Evolutionary conservation across 2,888 invertebrate genomes (phyloP), one percentile per base, ranked within the genome.

Genomic region (Alloscopus bannaensis): DNA sequence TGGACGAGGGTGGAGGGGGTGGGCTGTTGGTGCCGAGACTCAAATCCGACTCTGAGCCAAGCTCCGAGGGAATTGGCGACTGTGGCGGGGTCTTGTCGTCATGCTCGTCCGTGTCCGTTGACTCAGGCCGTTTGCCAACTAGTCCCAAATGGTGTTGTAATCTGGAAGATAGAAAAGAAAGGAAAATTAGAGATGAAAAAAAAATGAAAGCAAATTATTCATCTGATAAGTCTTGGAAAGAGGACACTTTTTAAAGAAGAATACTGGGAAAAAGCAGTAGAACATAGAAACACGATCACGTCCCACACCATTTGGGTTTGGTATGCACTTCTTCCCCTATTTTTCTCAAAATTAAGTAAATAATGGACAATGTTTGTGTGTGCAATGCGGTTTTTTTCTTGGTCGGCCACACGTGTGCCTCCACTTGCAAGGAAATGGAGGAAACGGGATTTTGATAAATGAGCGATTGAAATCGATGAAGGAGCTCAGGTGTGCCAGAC

Each of bases 21-120:
- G 86, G 86, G 57, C 81, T 81, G 55, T 84, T 86, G n/a, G 86
- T 86, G 0, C 86, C 86, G n/a, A 86, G 65, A 77, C 83, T 83
- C 22, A 86, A 31, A 28, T 86, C 86, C 28, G 84, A 84, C 68
- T 86, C 86, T 4, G 86, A 85, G 20, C 82, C 82, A 1, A 84
- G 81, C 65, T 84, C 86, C 22, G 81, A 81, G 8, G 83, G 84
- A 36, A 83, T 83, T 22, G 86, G 86, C 8, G 83, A 83, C 8
- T 81, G 72, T 2, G 86, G 84, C 22, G 84, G 84, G 11, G 83
- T 80, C 50, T 80, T 83, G 40, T 82, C 83, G 20, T 80, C 80
- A 22, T 81, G 81, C 36, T 84, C 85, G 52, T 86, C 86, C 6
- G 84, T 81, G 57, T 84, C 84, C 2, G 82, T 81, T 6, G 84